phyloP scores from a whole-genome alignment of 2,888 invertebrate species.

The Chrysotoxum bicinctum region DNA sequence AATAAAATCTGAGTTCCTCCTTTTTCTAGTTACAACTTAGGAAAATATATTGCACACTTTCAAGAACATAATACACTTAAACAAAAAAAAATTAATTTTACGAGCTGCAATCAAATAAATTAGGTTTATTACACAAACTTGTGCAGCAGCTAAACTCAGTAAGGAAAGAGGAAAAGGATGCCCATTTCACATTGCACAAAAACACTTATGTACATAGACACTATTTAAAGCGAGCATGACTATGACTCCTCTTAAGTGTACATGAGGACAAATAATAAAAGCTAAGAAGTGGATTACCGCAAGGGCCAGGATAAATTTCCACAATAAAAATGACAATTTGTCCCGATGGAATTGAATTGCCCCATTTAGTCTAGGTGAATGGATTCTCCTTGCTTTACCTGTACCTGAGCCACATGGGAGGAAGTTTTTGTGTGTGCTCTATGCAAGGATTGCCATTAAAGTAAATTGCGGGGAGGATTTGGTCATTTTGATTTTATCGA shows the following conservation, averaged over 20 bases:
- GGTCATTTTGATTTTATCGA: neutral
- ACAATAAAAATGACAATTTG: conserved; percentile 71
- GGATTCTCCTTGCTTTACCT: neutral
- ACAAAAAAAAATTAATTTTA: conserved; percentile 34
- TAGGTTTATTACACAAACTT: conserved; percentile 66
- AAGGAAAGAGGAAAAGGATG: conserved; percentile 30
- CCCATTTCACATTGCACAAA: conserved; percentile 21
- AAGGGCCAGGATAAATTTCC: conserved; percentile 59
- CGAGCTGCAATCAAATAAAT: conserved; percentile 71
- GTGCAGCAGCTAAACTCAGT: conserved; percentile 6
- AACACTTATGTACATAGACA: neutral
- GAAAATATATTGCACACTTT: conserved; percentile 57
- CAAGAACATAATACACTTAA: conserved; percentile 43
- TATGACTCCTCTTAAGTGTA: conserved; percentile 28
- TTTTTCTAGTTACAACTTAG: conserved; percentile 14
- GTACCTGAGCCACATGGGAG: neutral
- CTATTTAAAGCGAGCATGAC: conserved; percentile 35
- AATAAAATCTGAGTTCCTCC: conserved; percentile 38
- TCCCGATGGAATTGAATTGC: conserved; percentile 66
- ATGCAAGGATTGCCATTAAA: neutral
- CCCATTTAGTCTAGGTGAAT: conserved; percentile 47
- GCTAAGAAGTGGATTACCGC: conserved; percentile 66
- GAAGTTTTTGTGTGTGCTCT: neutral
- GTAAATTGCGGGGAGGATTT: neutral
- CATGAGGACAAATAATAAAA: conserved; percentile 68